These are phyloP conservation scores for Sinodicranocentrus sp. DNA, from an alignment of 2,888 invertebrate species.

Conservation along the genomic window DNA sequence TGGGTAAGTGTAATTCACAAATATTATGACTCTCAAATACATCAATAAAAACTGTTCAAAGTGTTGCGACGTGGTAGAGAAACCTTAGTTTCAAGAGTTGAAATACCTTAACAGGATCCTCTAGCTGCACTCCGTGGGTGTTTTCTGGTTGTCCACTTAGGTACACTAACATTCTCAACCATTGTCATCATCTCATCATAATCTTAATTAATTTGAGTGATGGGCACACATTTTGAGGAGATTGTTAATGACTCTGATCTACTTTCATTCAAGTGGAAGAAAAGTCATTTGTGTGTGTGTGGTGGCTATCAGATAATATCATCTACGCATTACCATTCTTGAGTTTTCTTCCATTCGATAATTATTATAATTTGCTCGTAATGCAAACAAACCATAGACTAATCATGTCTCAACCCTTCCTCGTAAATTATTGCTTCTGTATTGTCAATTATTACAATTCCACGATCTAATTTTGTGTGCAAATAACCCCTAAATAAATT, in stretches of 20 bases:
- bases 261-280: slow-evolving; percentile 25
- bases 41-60: slow-evolving; percentile 7
- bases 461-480: no score
- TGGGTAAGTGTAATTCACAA: neutral
- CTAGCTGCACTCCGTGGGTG: slow-evolving; percentile 1
- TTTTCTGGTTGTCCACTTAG: slow-evolving; percentile 11
- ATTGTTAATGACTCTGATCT: slow-evolving; percentile 25
- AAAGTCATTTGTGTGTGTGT: neutral
- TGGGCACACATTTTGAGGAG: slow-evolving; percentile 14
- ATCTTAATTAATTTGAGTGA: slow-evolving; percentile 40
- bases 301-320: no score
- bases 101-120: no score
- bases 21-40: slow-evolving; percentile 16
- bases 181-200: slow-evolving; percentile 8
- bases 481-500: neutral
- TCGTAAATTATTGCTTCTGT: no score
- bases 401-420: no score
- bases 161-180: neutral
- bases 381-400: no score
- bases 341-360: no score
- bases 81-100: no score
- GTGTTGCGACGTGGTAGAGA: neutral
- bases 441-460: no score
- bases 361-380: no score
- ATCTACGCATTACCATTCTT: no score